phyloP scores from a whole-genome alignment of 1,140 invertebrate species.

The Cotesia glomerata region DNA sequence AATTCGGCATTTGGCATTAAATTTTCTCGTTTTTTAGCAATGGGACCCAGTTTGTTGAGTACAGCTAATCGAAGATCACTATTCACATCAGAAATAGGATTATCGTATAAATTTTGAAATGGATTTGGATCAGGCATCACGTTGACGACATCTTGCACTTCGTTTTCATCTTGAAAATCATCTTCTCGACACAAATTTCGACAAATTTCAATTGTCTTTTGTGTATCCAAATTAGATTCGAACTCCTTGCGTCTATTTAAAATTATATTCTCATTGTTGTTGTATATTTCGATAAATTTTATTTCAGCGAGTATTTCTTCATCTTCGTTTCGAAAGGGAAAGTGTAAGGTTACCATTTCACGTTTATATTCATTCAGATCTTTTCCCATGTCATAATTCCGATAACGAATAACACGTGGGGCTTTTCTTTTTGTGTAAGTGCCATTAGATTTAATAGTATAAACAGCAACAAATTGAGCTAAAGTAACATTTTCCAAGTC shows the following conservation, averaged over 20 bases:
- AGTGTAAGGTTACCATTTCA: conserved; percentile 48
- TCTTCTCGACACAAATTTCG: conserved; percentile 23
- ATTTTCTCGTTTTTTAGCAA: conserved; percentile 32
- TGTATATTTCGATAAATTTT: conserved; percentile 41
- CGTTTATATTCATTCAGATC: conserved; percentile 36
- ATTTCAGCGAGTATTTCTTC: conserved; percentile 41
- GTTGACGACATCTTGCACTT: not conserved
- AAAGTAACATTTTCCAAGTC: conserved; percentile 35
- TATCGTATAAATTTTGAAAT: conserved; percentile 20
- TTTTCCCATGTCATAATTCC: conserved; percentile 46
- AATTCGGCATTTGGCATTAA: conserved; percentile 24
- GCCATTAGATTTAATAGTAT: conserved; percentile 40
- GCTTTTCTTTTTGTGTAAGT: conserved; percentile 28
- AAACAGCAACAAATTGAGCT: conserved; percentile 43
- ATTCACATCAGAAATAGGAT: conserved; percentile 26
- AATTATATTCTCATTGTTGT: conserved; percentile 22
- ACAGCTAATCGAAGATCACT: conserved; percentile 37
- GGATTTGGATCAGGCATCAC: conserved; percentile 16
- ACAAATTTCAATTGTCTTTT: conserved; percentile 25
- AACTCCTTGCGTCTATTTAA: not conserved
- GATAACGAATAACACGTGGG: conserved; percentile 47
- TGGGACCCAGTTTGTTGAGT: conserved; percentile 22
- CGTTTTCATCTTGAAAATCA: not conserved
- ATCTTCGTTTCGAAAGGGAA: conserved; percentile 49
- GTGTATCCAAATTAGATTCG: conserved; percentile 17